These are phyloP conservation scores for Pegoplata infirma DNA, from an alignment of 2,888 invertebrate genomes.

Conservation along the genomic window DNA sequence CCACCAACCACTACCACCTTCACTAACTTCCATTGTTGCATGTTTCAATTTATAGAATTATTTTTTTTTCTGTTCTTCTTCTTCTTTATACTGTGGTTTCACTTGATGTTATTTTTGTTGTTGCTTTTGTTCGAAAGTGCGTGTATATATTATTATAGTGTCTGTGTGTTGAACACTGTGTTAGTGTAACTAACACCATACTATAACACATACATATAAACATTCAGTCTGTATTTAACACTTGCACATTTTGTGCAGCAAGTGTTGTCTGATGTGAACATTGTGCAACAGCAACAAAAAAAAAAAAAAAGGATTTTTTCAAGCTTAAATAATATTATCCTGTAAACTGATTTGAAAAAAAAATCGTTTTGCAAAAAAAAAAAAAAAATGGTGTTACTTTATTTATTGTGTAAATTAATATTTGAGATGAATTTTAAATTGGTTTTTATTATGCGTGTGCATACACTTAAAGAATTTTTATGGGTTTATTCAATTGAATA, in stretches of 20 bases:
- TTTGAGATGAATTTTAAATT: not conserved
- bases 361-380: too few relatives aligned
- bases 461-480: too few relatives aligned
- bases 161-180: too few relatives aligned
- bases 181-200: not conserved
- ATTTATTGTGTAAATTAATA: not conserved
- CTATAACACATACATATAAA: not conserved
- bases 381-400: too few relatives aligned
- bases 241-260: not conserved
- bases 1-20: not conserved
- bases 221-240: not conserved
- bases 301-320: not conserved
- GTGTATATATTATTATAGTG: not conserved
- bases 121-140: too few relatives aligned
- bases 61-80: not conserved
- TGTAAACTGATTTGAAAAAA: constrained; percentile 29
- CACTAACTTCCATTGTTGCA: not conserved
- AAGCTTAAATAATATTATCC: not conserved
- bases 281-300: too few relatives aligned
- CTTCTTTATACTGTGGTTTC: not conserved
- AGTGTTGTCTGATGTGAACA: not conserved
- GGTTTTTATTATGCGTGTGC: too few relatives aligned
- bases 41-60: not conserved
- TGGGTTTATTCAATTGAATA: too few relatives aligned
- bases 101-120: too few relatives aligned